These are phyloP conservation scores for Gracilinanus agilis DNA, from an alignment of 2,113 vertebrate genomes.

Conservation along the genomic window DNA sequence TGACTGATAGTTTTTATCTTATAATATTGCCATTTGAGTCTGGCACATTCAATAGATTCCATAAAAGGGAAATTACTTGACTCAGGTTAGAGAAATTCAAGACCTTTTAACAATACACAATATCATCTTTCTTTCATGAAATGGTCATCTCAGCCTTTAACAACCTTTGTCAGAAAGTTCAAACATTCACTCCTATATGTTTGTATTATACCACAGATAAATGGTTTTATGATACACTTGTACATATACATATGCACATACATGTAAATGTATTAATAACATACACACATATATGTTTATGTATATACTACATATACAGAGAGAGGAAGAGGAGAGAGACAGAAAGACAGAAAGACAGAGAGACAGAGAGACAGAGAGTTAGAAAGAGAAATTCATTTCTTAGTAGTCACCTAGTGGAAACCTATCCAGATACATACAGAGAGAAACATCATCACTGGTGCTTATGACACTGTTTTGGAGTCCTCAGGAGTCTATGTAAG, in stretches of 20 bases:
- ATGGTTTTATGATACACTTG: background rate
- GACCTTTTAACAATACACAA: background rate
- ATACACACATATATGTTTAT: too few relatives aligned
- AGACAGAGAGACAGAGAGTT: background rate
- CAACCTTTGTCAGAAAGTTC: background rate
- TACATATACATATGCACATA: background rate
- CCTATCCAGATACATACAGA: background rate
- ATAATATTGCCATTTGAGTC: background rate
- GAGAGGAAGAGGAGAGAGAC: background rate
- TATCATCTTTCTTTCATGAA: background rate
- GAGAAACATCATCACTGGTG: background rate
- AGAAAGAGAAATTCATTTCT: background rate
- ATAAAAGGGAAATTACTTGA: background rate
- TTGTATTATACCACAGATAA: background rate
- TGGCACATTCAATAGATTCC: background rate
- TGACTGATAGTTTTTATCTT: background rate
- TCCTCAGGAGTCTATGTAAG: background rate
- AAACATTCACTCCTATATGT: background rate
- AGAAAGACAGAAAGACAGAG: background rate
- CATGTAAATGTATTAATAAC: too few relatives aligned
- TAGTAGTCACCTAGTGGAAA: background rate
- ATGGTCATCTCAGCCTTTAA: background rate
- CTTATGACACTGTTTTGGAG: background rate
- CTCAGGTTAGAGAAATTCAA: background rate
- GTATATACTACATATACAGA: too few relatives aligned